Evolutionary conservation across 2,113 vertebrate genomes (phyloP).

Genomic region (Malaclemys terrapin): DNA sequence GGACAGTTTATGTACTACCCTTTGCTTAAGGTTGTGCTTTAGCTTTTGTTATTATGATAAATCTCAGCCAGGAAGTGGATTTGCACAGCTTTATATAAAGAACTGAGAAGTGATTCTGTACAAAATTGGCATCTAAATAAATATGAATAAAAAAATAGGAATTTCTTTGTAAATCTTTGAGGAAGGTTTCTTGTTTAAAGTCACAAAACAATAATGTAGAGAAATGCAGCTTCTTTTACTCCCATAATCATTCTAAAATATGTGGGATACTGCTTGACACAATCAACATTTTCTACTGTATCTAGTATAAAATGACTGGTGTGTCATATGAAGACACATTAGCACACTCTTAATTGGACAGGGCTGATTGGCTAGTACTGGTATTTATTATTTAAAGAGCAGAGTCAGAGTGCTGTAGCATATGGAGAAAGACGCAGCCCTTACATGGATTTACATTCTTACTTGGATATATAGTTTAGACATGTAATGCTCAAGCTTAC

Average conservation of each 20-base stretch:
- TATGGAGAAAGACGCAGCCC: not conserved
- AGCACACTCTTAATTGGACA: not conserved
- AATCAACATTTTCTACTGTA: not conserved
- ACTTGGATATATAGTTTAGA: not conserved
- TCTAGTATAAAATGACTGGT: not conserved
- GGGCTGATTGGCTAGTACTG: not conserved
- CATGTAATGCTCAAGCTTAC: not conserved
- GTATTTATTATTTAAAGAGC: not conserved
- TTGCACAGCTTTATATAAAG: not conserved
- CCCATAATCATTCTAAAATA: not conserved
- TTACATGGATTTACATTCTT: not conserved
- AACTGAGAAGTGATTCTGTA: not conserved
- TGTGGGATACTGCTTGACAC: not conserved
- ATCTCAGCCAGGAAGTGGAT: not conserved
- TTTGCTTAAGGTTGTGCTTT: not conserved
- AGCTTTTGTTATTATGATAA: not conserved
- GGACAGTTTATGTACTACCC: not conserved
- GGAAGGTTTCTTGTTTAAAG: not conserved
- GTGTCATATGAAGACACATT: not conserved
- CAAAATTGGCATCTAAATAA: not conserved
- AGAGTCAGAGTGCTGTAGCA: not conserved
- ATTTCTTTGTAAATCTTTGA: not conserved
- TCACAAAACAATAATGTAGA: not conserved
- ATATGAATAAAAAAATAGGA: not conserved
- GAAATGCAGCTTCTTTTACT: not conserved